Conservation (phyloP, 2,797 vertebrate genomes). For the Phrynocephalus vlangalii region DNA sequence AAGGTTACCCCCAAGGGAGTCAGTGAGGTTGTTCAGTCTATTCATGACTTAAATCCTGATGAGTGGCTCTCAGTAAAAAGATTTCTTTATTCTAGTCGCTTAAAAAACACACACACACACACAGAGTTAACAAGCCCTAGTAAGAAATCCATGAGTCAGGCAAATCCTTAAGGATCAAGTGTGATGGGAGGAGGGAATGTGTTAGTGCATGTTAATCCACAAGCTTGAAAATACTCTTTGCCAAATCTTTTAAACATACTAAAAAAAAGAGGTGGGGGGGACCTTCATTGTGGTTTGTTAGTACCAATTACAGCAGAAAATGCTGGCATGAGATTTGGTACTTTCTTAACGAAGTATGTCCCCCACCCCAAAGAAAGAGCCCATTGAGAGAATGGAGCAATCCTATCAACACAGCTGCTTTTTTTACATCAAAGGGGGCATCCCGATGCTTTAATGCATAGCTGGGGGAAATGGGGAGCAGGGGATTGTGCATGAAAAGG, state of each 20-base stretch:
- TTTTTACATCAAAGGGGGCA: slow-evolving; percentile 36
- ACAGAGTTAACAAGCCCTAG: slow-evolving; percentile 71
- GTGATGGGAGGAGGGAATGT: slow-evolving; percentile 43
- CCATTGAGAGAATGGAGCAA: slow-evolving; percentile 47
- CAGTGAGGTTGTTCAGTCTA: slow-evolving; percentile 59
- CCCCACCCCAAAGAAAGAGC: slow-evolving; percentile 66
- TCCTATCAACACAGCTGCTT: slow-evolving; percentile 59
- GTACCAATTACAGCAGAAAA: slow-evolving; percentile 58
- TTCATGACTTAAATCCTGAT: slow-evolving; percentile 68
- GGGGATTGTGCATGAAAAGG: not conserved
- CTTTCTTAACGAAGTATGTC: slow-evolving; percentile 57
- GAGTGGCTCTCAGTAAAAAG: slow-evolving; percentile 71
- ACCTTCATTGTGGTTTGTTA: slow-evolving; percentile 64
- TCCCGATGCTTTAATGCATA: slow-evolving; percentile 32
- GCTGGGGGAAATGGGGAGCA: not conserved
- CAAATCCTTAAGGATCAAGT: slow-evolving; percentile 74
- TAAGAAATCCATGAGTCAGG: slow-evolving; percentile 75
- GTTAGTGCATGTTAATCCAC: slow-evolving; percentile 62
- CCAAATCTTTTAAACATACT: slow-evolving; percentile 65
- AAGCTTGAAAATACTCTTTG: slow-evolving; percentile 61
- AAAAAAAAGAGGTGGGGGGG: slow-evolving; percentile 25
- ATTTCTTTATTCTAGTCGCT: slow-evolving; percentile 69
- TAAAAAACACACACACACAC: slow-evolving; percentile 42
- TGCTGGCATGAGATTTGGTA: slow-evolving; percentile 53
- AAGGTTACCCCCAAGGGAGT: slow-evolving; percentile 68